A percentile compares a stretch with the other conserved stretches of the same genome.
phyloP scores from a whole-genome alignment of 2,888 invertebrate species.

The Biston stratarius region DNA sequence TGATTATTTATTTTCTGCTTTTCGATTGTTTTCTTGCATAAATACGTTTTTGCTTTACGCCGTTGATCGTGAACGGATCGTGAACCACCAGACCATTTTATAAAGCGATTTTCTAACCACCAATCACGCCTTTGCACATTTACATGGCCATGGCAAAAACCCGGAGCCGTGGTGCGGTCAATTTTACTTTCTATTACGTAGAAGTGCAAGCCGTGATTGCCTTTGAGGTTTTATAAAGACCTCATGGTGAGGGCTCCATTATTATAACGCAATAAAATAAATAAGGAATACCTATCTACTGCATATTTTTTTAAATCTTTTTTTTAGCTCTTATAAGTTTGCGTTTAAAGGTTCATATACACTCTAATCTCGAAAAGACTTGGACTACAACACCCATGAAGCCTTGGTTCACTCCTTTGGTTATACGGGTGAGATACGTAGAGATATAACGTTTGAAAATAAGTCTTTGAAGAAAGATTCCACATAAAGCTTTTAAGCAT shows the following conservation, averaged over 20 bases:
- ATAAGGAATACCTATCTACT: too few species aligned
- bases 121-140: conserved; percentile 27
- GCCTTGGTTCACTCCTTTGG: too few species aligned
- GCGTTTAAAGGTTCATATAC: too few species aligned
- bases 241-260: background rate
- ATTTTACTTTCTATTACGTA: conserved; percentile 59
- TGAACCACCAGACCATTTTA: conserved; percentile 15
- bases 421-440: too few species aligned
- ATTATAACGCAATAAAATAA: background rate
- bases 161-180: conserved; percentile 47
- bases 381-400: too few species aligned
- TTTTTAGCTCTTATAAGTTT: too few species aligned
- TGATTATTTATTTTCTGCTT: too few species aligned
- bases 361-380: too few species aligned
- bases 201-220: conserved; percentile 49
- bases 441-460: too few species aligned
- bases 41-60: background rate
- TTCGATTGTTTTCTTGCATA: background rate
- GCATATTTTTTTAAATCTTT: background rate
- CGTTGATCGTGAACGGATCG: conserved; percentile 11
- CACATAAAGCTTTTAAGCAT: too few species aligned
- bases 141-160: conserved; percentile 25
- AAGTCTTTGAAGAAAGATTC: too few species aligned
- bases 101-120: conserved; percentile 36
- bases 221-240: conserved; percentile 32